Evolutionary conservation across 2,113 vertebrate genomes (phyloP).

Genomic region (Eclectus roratus): DNA sequence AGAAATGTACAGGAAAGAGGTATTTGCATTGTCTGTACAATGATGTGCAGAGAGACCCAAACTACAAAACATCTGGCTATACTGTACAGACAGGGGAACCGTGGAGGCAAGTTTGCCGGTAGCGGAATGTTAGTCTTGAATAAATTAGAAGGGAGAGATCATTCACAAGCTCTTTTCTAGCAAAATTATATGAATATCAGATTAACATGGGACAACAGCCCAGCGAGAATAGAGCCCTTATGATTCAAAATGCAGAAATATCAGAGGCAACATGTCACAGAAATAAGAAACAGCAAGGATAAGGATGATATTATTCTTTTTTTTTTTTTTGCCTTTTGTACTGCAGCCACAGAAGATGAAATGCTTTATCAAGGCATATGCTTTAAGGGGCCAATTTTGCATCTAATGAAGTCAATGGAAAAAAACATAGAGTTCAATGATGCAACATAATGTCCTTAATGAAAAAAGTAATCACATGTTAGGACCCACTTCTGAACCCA

Average conservation of each 20-base stretch:
- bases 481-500: constrained; percentile 33
- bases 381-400: constrained; percentile 30
- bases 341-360: constrained; percentile 2
- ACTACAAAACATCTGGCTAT: constrained; percentile 66
- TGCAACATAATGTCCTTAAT: constrained; percentile 34
- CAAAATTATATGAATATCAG: constrained; percentile 60
- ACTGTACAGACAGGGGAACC: constrained; percentile 31
- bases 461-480: constrained; percentile 46
- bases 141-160: constrained; percentile 62
- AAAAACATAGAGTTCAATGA: constrained; percentile 33
- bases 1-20: constrained; percentile 36
- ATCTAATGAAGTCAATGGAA: constrained; percentile 31
- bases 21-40: constrained; percentile 41
- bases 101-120: constrained; percentile 52
- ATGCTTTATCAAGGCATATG: background rate
- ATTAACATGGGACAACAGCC: constrained; percentile 54
- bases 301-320: background rate
- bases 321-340: background rate
- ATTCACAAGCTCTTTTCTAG: constrained; percentile 45
- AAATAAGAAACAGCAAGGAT: constrained; percentile 22
- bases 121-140: constrained; percentile 66
- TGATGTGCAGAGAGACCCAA: constrained; percentile 50
- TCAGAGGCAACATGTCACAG: constrained; percentile 27
- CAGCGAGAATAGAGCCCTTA: constrained; percentile 50
- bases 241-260: constrained; percentile 58